A percentile compares a stretch with the other conserved stretches of the same genome.
Evolutionary conservation across 2,113 vertebrate genomes (phyloP).

Genomic region (Burhinus oedicnemus): DNA sequence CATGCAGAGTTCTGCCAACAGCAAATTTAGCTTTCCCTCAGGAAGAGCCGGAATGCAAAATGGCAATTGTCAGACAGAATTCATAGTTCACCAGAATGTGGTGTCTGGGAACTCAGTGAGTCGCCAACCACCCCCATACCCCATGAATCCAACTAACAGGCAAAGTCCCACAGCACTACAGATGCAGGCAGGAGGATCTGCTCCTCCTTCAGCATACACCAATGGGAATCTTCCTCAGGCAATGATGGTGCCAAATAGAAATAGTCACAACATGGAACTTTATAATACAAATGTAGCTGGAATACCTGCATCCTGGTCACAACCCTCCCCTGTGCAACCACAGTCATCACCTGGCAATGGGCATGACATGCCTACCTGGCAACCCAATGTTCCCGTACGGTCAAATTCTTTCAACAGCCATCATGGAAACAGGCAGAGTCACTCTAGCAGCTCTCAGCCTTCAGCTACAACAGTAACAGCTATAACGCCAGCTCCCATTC

Average conservation of each 20-base stretch:
- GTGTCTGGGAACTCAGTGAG: constrained; percentile 74
- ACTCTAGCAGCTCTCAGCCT: constrained; percentile 86
- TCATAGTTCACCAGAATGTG: constrained; percentile 82
- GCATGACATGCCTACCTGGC: constrained; percentile 88
- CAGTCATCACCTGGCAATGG: constrained; percentile 81
- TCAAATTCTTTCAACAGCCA: constrained; percentile 95
- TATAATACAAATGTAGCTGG: constrained; percentile 81
- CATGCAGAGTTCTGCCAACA: constrained; percentile 89
- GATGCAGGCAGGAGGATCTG: constrained; percentile 84
- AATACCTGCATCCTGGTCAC: constrained; percentile 85
- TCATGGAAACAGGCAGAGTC: constrained; percentile 76
- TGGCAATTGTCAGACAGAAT: constrained; percentile 85
- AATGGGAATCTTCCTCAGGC: constrained; percentile 88
- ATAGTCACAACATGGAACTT: constrained; percentile 93
- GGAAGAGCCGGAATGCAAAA: constrained; percentile 87
- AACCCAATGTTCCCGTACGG: constrained; percentile 85
- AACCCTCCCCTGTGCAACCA: constrained; percentile 77
- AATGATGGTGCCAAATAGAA: constrained; percentile 88
- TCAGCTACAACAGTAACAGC: constrained; percentile 94
- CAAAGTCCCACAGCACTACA: constrained; percentile 89
- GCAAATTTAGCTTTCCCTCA: constrained; percentile 88
- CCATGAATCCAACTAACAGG: constrained; percentile 84
- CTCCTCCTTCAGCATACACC: constrained; percentile 82
- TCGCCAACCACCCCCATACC: constrained; percentile 92
- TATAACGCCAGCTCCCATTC: constrained; percentile 92